phyloP scores from a whole-genome alignment of 30 jellyfish, hydroid and myxozoan genomes.

The Nemopilema nomurai region DNA sequence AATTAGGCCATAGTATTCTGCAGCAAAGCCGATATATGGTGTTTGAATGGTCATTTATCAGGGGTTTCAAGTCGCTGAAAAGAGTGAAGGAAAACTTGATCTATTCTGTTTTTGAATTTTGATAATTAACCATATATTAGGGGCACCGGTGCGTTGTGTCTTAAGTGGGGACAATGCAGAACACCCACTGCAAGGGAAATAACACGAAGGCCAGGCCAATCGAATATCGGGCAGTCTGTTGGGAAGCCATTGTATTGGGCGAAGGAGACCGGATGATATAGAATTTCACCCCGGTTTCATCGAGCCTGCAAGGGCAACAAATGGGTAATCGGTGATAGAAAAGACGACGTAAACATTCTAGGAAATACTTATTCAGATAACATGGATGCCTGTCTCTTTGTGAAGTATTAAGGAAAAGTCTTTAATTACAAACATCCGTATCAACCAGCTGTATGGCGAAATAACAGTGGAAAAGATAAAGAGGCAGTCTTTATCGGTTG shows the following conservation, averaged over 20 bases:
- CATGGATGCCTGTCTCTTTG: conserved; percentile 5
- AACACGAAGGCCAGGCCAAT: neutral
- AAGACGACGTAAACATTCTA: neutral
- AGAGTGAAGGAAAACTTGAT: no score
- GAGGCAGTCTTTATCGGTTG: neutral
- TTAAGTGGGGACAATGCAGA: neutral
- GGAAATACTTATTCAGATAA: conserved; percentile 20
- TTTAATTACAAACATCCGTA: conserved; percentile 25
- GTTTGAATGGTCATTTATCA: no score
- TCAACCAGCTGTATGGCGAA: conserved; percentile 11
- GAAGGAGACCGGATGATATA: neutral
- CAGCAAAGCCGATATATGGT: no score
- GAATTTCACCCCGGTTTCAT: neutral
- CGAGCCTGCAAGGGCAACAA: neutral
- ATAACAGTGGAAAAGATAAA: neutral
- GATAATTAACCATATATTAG: neutral
- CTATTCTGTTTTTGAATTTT: no score
- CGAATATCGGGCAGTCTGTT: neutral
- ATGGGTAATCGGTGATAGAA: conserved; percentile 7
- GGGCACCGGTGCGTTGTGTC: neutral
- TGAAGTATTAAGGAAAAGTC: conserved; percentile 12
- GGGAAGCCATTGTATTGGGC: neutral
- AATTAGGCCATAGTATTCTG: no score
- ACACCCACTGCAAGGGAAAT: neutral
- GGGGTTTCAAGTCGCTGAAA: no score